Percentiles rank a stretch among this genome's conserved stretches.
Evolutionary conservation across 2,797 vertebrate species (phyloP).

Genomic region (Amblyopsis hoosieri): DNA sequence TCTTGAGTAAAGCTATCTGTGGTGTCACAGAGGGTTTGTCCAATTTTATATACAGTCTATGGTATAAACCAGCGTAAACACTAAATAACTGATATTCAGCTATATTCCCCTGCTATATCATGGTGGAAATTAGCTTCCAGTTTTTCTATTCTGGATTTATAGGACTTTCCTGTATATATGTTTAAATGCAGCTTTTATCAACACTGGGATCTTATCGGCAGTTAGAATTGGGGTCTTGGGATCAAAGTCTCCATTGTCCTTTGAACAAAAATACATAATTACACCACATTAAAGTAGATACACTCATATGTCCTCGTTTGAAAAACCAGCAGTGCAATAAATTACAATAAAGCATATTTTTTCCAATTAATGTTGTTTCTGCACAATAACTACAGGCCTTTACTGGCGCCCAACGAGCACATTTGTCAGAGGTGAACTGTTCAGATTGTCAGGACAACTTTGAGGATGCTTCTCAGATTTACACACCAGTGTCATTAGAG

Average conservation of each 20-base stretch:
- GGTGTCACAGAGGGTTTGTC: too few species aligned
- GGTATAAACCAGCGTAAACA: too few species aligned
- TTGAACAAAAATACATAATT: slow-evolving; percentile 17
- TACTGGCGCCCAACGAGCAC: slow-evolving; percentile 52
- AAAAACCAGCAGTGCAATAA: slow-evolving; percentile 41
- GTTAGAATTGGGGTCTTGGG: slow-evolving; percentile 22
- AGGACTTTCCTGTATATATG: neutral
- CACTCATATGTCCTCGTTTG: slow-evolving; percentile 20
- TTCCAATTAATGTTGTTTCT: slow-evolving; percentile 57
- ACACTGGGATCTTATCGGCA: neutral
- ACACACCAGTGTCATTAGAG: slow-evolving; percentile 68
- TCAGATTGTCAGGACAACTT: slow-evolving; percentile 71
- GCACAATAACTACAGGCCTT: slow-evolving; percentile 68
- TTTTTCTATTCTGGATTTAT: slow-evolving; percentile 26
- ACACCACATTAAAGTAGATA: slow-evolving; percentile 25
- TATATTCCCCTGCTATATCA: too few species aligned
- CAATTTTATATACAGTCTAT: too few species aligned
- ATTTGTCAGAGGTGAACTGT: slow-evolving; percentile 71
- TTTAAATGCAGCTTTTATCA: slow-evolving; percentile 3
- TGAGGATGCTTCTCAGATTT: slow-evolving; percentile 77
- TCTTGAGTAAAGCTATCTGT: too few species aligned
- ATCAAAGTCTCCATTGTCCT: slow-evolving; percentile 24
- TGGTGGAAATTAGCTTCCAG: slow-evolving; percentile 25
- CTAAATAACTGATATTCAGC: too few species aligned
- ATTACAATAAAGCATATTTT: slow-evolving; percentile 49